phyloP scores from a whole-genome alignment of 2,113 vertebrate genomes.

The Thalassarche chlororhynchos region DNA sequence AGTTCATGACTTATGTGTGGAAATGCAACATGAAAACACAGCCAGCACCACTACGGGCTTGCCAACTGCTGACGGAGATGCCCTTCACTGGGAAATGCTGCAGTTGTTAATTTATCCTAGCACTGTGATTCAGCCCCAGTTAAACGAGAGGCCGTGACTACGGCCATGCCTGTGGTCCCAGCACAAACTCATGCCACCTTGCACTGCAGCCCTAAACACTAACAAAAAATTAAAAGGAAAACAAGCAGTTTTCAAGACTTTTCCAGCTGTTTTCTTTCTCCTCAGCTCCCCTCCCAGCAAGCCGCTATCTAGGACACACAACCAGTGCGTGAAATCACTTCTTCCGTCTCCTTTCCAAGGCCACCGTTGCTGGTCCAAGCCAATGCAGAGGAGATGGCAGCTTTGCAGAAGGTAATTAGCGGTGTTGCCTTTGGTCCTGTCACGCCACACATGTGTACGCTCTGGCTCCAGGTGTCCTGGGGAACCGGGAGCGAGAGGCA shows the following conservation, averaged over 20 bases:
- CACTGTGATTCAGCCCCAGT: neutral
- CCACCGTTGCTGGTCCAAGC: neutral
- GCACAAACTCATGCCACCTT: neutral
- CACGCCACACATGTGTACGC: neutral
- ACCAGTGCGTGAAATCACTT: neutral
- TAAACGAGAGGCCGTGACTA: neutral
- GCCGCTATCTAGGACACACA: neutral
- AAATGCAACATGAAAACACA: neutral
- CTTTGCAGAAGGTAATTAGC: neutral
- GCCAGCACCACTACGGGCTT: neutral
- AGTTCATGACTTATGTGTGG: neutral
- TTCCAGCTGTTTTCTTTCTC: neutral
- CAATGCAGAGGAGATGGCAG: neutral
- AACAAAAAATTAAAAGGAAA: neutral
- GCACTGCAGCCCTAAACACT: neutral
- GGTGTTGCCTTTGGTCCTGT: neutral
- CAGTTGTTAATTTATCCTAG: neutral
- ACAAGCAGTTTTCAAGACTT: neutral
- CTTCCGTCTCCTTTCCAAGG: neutral
- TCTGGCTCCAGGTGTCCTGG: neutral
- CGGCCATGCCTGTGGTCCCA: neutral
- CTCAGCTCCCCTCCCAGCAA: neutral
- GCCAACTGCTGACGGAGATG: neutral
- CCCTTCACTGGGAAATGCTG: neutral
- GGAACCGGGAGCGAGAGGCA: neutral